Evolutionary conservation across 2,888 invertebrate genomes (phyloP).

Genomic region (Coecobrya sp.): DNA sequence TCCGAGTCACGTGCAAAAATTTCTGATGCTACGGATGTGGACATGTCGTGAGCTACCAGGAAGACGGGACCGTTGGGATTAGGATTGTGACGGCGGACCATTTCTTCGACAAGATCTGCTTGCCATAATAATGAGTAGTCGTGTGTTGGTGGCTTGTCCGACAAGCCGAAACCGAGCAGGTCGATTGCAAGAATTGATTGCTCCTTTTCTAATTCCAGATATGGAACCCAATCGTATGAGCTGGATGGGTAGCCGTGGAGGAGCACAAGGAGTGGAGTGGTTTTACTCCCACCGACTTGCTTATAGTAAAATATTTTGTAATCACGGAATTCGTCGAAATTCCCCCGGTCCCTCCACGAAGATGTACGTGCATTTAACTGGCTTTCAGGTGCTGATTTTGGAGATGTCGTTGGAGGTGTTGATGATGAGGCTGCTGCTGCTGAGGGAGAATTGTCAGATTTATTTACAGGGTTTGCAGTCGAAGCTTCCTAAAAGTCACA

Average conservation of each 20-base stretch:
- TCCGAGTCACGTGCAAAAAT: constrained; percentile 82
- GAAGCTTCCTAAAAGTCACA: not conserved
- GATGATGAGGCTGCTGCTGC: constrained; percentile 1
- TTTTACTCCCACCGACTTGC: constrained; percentile 61
- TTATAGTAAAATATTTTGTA: constrained; percentile 80
- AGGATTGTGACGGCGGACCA: constrained; percentile 76
- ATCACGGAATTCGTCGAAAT: constrained; percentile 71
- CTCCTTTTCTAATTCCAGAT: constrained; percentile 64
- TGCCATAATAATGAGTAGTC: constrained; percentile 80
- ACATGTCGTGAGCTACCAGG: constrained; percentile 82
- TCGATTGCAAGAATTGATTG: constrained; percentile 76
- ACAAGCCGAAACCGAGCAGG: constrained; percentile 82
- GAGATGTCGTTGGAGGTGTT: not conserved
- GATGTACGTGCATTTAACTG: constrained; percentile 53
- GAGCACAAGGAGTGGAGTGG: constrained; percentile 71
- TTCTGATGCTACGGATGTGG: constrained; percentile 80
- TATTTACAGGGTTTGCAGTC: not conserved
- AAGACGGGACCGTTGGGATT: constrained; percentile 75
- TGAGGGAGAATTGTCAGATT: not conserved
- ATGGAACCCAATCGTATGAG: constrained; percentile 79
- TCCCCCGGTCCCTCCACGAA: constrained; percentile 73
- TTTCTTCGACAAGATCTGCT: constrained; percentile 81
- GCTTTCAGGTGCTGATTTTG: constrained; percentile 16
- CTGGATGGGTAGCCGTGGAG: constrained; percentile 82
- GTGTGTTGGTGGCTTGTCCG: constrained; percentile 78